Percentiles rank a stretch among this genome's conserved stretches.
Evolutionary conservation across 2,113 vertebrate genomes (phyloP).

Genomic region (Apeltes quadracus): DNA sequence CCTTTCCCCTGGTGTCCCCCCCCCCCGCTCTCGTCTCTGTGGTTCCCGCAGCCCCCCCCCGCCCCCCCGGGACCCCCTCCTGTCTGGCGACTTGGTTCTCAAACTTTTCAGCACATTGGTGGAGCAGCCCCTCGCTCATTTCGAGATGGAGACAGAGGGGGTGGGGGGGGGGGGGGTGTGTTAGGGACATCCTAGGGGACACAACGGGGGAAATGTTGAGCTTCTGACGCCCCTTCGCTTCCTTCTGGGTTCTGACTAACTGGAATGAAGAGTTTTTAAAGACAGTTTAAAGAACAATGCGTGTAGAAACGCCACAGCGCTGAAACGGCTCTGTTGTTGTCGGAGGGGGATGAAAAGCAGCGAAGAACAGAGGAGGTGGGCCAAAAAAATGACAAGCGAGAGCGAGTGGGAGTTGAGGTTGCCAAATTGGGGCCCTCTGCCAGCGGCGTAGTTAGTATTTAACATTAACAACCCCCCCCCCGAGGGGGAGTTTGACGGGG

Average conservation of each 20-base stretch:
- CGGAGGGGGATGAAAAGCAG: conserved; percentile 46
- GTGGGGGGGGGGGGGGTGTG: neutral
- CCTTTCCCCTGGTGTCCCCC: conserved; percentile 11
- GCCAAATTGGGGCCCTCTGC: conserved; percentile 64
- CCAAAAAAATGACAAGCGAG: conserved; percentile 58
- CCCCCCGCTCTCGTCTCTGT: neutral
- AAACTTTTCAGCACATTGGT: conserved; percentile 40
- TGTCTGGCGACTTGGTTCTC: conserved; percentile 26
- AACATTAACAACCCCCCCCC: conserved; percentile 76
- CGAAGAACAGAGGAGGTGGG: conserved; percentile 54
- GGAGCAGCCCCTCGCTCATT: conserved; percentile 18
- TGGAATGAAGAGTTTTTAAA: conserved; percentile 2
- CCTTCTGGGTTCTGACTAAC: neutral
- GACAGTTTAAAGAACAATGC: conserved; percentile 21
- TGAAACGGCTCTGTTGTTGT: conserved; percentile 41
- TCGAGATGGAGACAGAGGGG: neutral
- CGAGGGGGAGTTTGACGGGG: conserved; percentile 72
- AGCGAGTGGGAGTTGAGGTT: conserved; percentile 69
- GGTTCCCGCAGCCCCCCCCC: conserved; percentile 43
- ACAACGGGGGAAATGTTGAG: conserved; percentile 7
- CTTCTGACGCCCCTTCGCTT: conserved; percentile 19
- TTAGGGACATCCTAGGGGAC: conserved; percentile 34
- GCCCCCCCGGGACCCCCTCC: conserved; percentile 29
- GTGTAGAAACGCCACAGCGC: conserved; percentile 28
- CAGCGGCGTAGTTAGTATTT: conserved; percentile 65